These are phyloP conservation scores for Alectura lathami DNA, from an alignment of 2,113 vertebrate species.

Conservation along the genomic window DNA sequence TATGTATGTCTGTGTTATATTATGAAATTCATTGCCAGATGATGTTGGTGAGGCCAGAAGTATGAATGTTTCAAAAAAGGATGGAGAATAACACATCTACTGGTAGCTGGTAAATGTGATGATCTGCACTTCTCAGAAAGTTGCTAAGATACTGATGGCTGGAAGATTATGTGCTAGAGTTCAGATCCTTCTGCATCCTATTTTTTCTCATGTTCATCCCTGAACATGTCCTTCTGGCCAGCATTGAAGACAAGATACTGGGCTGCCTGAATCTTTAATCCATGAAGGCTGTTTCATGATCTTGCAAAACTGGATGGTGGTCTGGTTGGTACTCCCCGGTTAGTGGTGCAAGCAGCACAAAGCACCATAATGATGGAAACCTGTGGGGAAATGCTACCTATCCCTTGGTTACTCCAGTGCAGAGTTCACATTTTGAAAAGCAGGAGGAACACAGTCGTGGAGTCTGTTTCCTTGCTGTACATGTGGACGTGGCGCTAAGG, in stretches of 20 bases:
- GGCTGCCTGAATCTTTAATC: background rate
- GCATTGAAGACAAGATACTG: background rate
- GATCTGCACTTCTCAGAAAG: background rate
- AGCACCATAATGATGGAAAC: background rate
- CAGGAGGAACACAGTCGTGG: background rate
- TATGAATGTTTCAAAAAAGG: background rate
- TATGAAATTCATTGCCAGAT: background rate
- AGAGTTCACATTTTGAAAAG: background rate
- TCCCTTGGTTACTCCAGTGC: background rate
- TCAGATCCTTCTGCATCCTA: background rate
- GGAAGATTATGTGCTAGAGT: background rate
- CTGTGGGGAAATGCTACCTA: background rate
- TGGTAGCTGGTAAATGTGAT: background rate
- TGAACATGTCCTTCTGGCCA: background rate
- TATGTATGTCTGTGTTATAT: background rate
- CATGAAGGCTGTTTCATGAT: background rate
- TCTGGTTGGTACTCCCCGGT: background rate
- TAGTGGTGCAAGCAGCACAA: background rate
- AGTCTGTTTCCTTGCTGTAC: background rate
- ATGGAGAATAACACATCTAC: background rate
- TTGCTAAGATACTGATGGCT: background rate
- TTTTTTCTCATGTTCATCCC: background rate
- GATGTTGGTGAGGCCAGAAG: background rate
- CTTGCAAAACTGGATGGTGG: background rate
- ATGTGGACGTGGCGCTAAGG: background rate